These are phyloP conservation scores for Drosophila quadrilineata DNA, from an alignment of 1,140 invertebrate genomes.

Conservation along the genomic window DNA sequence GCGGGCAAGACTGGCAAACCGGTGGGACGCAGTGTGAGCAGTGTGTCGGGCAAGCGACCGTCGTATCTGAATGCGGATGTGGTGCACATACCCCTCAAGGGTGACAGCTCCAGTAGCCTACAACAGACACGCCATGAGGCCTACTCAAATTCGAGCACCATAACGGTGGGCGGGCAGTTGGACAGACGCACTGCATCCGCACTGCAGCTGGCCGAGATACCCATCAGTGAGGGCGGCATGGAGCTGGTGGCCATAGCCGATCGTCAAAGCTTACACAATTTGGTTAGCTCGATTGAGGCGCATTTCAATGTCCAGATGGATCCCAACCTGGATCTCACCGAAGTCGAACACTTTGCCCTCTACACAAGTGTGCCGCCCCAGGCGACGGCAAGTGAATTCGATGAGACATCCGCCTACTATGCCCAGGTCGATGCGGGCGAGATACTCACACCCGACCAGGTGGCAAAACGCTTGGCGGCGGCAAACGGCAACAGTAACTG, in stretches of 20 bases:
- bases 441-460: constrained; percentile 78
- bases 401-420: constrained; percentile 93
- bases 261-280: constrained; percentile 75
- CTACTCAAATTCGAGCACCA: constrained; percentile 73
- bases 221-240: constrained; percentile 79
- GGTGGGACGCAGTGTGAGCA: constrained; percentile 83
- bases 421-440: constrained; percentile 90
- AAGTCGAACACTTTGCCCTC: constrained; percentile 92
- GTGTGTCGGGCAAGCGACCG: constrained; percentile 83
- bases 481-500: constrained; percentile 46
- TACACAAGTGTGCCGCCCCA: constrained; percentile 91
- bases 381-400: constrained; percentile 92
- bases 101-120: constrained; percentile 79
- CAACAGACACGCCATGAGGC: constrained; percentile 55
- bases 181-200: constrained; percentile 79
- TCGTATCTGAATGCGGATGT: constrained; percentile 80
- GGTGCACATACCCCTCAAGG: constrained; percentile 85
- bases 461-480: constrained; percentile 66
- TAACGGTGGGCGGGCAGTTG: constrained; percentile 64
- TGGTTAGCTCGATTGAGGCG: constrained; percentile 74
- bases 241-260: constrained; percentile 80
- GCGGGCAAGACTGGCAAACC: constrained; percentile 76
- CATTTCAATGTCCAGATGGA: constrained; percentile 76
- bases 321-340: constrained; percentile 86
- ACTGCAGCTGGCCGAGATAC: constrained; percentile 78